Conservation (phyloP, 2,113 vertebrate species). For the Laterallus jamaicensis region DNA sequence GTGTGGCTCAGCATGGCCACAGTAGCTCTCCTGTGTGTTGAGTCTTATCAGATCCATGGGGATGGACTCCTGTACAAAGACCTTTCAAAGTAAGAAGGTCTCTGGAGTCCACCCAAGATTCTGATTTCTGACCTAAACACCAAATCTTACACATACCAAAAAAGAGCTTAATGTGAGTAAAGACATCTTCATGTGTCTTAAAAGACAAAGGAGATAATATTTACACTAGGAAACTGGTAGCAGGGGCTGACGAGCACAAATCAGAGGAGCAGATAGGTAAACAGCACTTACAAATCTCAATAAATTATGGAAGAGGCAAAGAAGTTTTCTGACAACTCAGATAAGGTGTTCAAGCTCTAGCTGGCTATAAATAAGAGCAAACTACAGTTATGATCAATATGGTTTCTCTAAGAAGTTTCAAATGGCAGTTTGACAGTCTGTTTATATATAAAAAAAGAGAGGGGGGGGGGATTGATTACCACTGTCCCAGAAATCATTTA, state of each 20-base stretch:
- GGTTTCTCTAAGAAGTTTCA: constrained; percentile 1
- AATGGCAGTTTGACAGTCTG: background rate
- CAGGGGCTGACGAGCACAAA: background rate
- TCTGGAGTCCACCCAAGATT: background rate
- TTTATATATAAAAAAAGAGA: background rate
- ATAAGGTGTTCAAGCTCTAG: background rate
- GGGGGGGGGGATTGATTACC: background rate
- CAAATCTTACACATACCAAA: background rate
- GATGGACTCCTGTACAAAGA: background rate
- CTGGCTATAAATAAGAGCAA: constrained; percentile 1
- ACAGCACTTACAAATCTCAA: background rate
- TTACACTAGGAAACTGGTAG: background rate
- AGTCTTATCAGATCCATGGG: background rate
- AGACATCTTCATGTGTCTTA: background rate
- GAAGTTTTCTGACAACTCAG: background rate
- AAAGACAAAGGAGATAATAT: background rate
- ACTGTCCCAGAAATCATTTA: background rate
- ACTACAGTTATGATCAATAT: constrained; percentile 8
- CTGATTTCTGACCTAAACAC: background rate
- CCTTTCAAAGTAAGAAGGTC: background rate
- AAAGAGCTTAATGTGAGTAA: background rate
- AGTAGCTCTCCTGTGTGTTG: background rate
- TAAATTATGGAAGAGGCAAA: background rate
- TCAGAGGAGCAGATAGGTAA: background rate
- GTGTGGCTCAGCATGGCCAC: background rate